Evolutionary conservation across 92 coral and sea anemone genomes (phyloP).

Genomic region (Epizoanthus illoricatus): DNA sequence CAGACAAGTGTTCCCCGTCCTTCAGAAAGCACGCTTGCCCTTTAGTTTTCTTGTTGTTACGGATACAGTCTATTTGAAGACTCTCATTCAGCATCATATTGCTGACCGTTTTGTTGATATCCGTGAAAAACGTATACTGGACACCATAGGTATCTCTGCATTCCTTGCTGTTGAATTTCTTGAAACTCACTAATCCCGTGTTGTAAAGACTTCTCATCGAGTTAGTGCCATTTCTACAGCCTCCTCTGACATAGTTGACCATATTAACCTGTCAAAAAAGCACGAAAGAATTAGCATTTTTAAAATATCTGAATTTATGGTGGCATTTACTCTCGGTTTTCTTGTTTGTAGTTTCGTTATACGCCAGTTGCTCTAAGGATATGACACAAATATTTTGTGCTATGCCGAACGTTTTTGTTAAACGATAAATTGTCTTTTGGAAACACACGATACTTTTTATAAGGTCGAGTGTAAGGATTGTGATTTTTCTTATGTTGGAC

Average conservation of each 20-base stretch:
- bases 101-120: not conserved
- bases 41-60: conserved; percentile 2
- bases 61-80: conserved; percentile 20
- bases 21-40: conserved; percentile 13
- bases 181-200: not conserved
- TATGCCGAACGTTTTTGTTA: too few relatives aligned
- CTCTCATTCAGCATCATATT: conserved; percentile 7
- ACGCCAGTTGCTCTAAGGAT: too few relatives aligned
- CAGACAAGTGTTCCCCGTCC: not conserved
- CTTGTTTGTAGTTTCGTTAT: not conserved
- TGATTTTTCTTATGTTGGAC: too few relatives aligned
- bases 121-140: conserved; percentile 1
- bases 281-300: not conserved
- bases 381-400: too few relatives aligned
- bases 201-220: conserved; percentile 13
- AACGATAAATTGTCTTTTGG: too few relatives aligned
- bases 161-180: not conserved
- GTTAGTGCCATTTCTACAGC: conserved; percentile 10
- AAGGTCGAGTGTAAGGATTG: too few relatives aligned
- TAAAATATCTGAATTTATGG: not conserved
- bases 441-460: too few relatives aligned
- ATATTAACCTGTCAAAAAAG: conserved; percentile 4
- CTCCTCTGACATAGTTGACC: conserved; percentile 30
- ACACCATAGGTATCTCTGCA: not conserved
- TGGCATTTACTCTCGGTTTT: not conserved